phyloP scores from a whole-genome alignment of 2,888 invertebrate genomes.

The Eupithecia abbreviata region DNA sequence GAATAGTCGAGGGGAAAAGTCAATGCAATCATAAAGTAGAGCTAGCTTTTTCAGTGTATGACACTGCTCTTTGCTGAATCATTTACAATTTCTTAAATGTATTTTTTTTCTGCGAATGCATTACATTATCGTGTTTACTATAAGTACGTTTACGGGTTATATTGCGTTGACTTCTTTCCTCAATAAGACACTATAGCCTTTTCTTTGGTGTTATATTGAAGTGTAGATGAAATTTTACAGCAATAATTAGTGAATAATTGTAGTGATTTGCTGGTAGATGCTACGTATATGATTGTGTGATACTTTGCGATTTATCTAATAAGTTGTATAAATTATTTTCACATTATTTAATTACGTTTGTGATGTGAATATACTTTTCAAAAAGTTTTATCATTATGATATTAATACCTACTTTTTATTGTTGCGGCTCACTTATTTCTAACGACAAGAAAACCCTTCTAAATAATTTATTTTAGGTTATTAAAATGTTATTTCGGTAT shows the following conservation, averaged over 20 bases:
- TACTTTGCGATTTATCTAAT: slow-evolving; percentile 72
- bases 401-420: slow-evolving; percentile 60
- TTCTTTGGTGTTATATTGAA: slow-evolving; percentile 75
- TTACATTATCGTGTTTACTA: slow-evolving; percentile 23
- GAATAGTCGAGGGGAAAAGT: slow-evolving; percentile 59
- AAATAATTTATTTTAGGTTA: slow-evolving; percentile 76
- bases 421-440: slow-evolving; percentile 72
- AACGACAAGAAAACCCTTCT: slow-evolving; percentile 54
- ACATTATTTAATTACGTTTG: slow-evolving; percentile 50
- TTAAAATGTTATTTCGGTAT: slow-evolving; percentile 67
- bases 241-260: slow-evolving; percentile 81
- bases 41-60: slow-evolving; percentile 49
- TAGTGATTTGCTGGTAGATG: slow-evolving; percentile 79
- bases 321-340: slow-evolving; percentile 48
- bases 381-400: slow-evolving; percentile 76
- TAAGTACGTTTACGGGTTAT: slow-evolving; percentile 28
- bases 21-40: slow-evolving; percentile 37
- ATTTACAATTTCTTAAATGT: slow-evolving; percentile 35
- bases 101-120: slow-evolving; percentile 38
- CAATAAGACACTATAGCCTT: slow-evolving; percentile 62
- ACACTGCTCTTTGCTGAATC: slow-evolving; percentile 44
- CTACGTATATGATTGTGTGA: slow-evolving; percentile 79
- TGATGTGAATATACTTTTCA: slow-evolving; percentile 60
- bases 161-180: slow-evolving; percentile 33
- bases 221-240: slow-evolving; percentile 78